Base-by-base conservation (phyloP, 1,140 invertebrate genomes). In the Plutomurus gul region DNA sequence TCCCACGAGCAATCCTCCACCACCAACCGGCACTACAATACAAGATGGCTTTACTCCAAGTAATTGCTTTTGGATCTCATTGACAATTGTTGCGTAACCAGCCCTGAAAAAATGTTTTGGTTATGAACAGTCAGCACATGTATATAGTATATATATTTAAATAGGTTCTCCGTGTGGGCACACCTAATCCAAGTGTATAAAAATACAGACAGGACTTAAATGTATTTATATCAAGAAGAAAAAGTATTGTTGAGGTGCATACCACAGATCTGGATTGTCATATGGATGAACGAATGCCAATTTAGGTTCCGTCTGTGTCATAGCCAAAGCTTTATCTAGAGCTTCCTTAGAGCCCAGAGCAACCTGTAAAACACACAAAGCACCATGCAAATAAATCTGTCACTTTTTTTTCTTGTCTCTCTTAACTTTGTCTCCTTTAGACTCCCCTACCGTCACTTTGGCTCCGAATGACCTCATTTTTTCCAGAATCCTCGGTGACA, bases 211-310 rank as follows among this genome's bases (percentile, higher is more conserved):
- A n/a, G n/a, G n/a, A n/a, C n/a, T 11, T 25, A 25, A 60, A 60
- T 6, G 22, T 30, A 7, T 39, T 10, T 71, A 56, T 13, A n/a
- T 65, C 1, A n/a, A 30, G 46, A 30, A 60, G 51, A 51, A 22
- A 22, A 25, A 51, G 6, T 25, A 22, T n/a, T 74, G n/a, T 30
- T 40, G 13, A 40, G 37, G 22, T 39, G 11, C 39, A 37, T 85
- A 88, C 88, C 88, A 89, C 10, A 88, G 84, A 43, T 86, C 82
- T 47, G 87, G 85, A 84, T 89, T 85, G 60, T 89, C 87, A 85
- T 87, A 89, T 6, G 88, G 88, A 81, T 87, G 86, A 72, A 89
- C 85, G 80, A 86, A 88, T n/a, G 83, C 82, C 81, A 78, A 43
- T 80, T 76, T 70, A 16, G 83, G 75, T 18, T 86, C 81, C 49